These are phyloP conservation scores for Ennomos erosarius DNA, from an alignment of 2,888 invertebrate species.

Conservation along the genomic window DNA sequence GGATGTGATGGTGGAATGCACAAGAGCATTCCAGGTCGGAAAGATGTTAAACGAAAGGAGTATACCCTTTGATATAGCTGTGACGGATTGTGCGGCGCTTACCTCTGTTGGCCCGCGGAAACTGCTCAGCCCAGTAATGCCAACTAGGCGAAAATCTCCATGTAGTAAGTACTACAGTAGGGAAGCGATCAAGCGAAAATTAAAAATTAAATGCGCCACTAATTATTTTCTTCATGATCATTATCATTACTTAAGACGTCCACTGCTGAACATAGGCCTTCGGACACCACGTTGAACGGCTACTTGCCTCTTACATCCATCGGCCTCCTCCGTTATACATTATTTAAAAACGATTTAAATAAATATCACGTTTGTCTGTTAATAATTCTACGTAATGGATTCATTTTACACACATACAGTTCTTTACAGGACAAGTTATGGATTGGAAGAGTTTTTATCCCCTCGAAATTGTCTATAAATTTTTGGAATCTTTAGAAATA, in stretches of 20 bases:
- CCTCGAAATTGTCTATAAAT: conserved; percentile 88
- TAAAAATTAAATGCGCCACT: too few relatives aligned
- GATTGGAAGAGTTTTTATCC: conserved; percentile 93
- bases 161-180: conserved; percentile 28
- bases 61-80: conserved; percentile 58
- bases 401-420: too few relatives aligned
- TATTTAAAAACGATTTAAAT: too few relatives aligned
- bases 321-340: too few relatives aligned
- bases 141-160: conserved; percentile 21
- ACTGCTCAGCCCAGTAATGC: conserved; percentile 29
- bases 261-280: too few relatives aligned
- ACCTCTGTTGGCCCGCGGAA: conserved; percentile 28
- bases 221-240: too few relatives aligned
- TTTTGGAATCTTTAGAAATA: conserved; percentile 89
- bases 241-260: too few relatives aligned
- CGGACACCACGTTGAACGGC: too few relatives aligned
- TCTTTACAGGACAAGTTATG: conserved; percentile 67
- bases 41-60: conserved; percentile 67
- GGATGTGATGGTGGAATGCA: conserved; percentile 68
- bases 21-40: conserved; percentile 59
- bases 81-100: conserved; percentile 43
- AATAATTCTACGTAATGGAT: too few relatives aligned
- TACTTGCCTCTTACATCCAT: too few relatives aligned
- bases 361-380: too few relatives aligned
- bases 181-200: too few relatives aligned